These are phyloP conservation scores for Prosopocoilus inquinatus DNA, from an alignment of 2,888 invertebrate species.

Conservation along the genomic window DNA sequence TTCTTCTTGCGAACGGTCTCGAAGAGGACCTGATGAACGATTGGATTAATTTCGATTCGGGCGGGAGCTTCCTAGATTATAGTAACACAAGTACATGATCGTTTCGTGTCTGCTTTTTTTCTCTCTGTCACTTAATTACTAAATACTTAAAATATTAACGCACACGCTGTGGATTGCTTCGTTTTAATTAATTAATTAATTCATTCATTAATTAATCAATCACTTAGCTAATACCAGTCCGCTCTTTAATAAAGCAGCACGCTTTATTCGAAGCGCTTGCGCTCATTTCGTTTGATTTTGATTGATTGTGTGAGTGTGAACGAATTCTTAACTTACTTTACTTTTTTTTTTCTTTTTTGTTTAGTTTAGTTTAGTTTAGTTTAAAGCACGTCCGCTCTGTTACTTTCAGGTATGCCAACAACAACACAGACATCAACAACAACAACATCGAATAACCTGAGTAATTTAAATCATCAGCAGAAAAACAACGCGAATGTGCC, in stretches of 20 bases:
- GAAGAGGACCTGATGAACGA: constrained; percentile 10
- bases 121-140: too few relatives aligned
- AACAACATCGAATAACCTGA: constrained; percentile 1
- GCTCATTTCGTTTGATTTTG: too few relatives aligned
- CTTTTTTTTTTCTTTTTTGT: not conserved
- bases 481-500: constrained; percentile 20
- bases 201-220: too few relatives aligned
- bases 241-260: too few relatives aligned
- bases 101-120: constrained; percentile 9
- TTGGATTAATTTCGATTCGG: constrained; percentile 17
- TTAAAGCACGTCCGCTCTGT: constrained; percentile 2
- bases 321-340: too few relatives aligned
- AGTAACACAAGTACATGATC: constrained; percentile 23
- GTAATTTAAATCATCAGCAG: constrained; percentile 18
- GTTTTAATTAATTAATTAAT: too few relatives aligned
- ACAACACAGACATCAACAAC: too few relatives aligned
- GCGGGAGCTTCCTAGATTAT: constrained; percentile 15
- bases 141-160: too few relatives aligned
- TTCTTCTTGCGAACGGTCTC: constrained; percentile 9
- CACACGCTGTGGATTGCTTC: too few relatives aligned
- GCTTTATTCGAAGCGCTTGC: not conserved
- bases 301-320: too few relatives aligned
- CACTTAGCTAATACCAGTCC: too few relatives aligned
- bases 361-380: constrained; percentile 5
- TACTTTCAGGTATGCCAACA: constrained; percentile 39